Evolutionary conservation across 2,797 vertebrate genomes (phyloP), one percentile per base, ranked within the genome.

Genomic region (Selene dorsalis): DNA sequence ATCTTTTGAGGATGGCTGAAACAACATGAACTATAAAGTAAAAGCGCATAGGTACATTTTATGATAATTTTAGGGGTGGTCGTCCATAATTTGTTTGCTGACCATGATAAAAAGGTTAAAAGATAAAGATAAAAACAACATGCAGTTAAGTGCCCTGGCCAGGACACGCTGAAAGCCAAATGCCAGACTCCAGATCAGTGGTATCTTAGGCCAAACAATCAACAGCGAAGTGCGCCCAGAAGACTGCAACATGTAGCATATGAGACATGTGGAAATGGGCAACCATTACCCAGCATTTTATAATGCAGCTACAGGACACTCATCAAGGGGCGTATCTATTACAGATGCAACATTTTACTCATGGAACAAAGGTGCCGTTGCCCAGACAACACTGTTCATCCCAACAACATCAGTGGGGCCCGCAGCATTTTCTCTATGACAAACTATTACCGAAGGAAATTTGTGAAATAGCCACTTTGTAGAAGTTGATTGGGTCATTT

Each of bases 1-100:
- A 72, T 70, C 39, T 75, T 77, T 65, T 60, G 60, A 69, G 26
- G 53, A 61, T 16, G 41, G 79, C 32, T 28, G 32, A 80, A 69
- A 83, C 56, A 69, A 65, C 35, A 75, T n/a, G 26, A 43, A 3
- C 38, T 22, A 38, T 12, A 26, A 69, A 59, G 18, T 10, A 69
- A 14, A 55, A 58, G 60, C 38, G 48, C 16, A 26, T 4, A 24
- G 35, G 11, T 22, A 8, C 11, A 24, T 55, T 68, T 50, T 18
- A 32, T 43, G 12, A 71, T 69, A 5, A 56, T 61, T 79, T 62
- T n/a, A n/a, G 22, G 20, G 24, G 13, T 9, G 3, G 52, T 22
- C 28, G 39, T 30, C n/a, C 13, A 11, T 65, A 22, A 73, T 67
- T 32, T 75, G 22, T 32, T 50, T 14, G 18, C 18, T 69, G 43